Percentiles rank a stretch among this genome's conserved stretches.
Evolutionary conservation across 2,113 vertebrate species (phyloP).

Genomic region (Aegotheles bennettii): DNA sequence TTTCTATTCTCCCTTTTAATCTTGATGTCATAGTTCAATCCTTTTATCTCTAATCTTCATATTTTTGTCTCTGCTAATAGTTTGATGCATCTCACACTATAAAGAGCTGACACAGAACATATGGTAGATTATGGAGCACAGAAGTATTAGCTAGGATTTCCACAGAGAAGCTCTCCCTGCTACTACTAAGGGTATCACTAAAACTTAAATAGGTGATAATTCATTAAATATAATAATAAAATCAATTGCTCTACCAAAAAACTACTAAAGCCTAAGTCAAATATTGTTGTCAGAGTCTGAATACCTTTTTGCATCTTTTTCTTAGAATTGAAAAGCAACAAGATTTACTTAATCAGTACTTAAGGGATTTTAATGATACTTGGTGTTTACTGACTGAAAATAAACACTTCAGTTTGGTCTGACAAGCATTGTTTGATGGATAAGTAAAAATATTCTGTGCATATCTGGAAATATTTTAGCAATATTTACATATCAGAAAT

Average conservation of each 20-base stretch:
- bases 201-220: not conserved
- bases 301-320: conserved; percentile 2
- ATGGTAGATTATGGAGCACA: conserved; percentile 14
- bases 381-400: not conserved
- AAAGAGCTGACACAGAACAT: not conserved
- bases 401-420: not conserved
- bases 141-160: not conserved
- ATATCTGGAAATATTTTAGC: not conserved
- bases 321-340: conserved; percentile 44
- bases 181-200: not conserved
- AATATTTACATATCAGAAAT: not conserved
- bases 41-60: not conserved
- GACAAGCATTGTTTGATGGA: not conserved
- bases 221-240: not conserved
- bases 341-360: conserved; percentile 17
- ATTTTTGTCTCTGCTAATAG: conserved; percentile 28
- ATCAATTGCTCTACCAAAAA: not conserved
- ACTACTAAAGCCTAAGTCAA: not conserved
- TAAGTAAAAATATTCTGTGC: not conserved
- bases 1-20: conserved; percentile 21
- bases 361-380: not conserved
- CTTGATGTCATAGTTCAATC: conserved; percentile 16
- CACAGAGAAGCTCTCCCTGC: not conserved
- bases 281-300: not conserved
- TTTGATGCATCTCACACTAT: not conserved